Conservation (phyloP, 2,113 vertebrate species). For the Pluvialis apricaria region DNA sequence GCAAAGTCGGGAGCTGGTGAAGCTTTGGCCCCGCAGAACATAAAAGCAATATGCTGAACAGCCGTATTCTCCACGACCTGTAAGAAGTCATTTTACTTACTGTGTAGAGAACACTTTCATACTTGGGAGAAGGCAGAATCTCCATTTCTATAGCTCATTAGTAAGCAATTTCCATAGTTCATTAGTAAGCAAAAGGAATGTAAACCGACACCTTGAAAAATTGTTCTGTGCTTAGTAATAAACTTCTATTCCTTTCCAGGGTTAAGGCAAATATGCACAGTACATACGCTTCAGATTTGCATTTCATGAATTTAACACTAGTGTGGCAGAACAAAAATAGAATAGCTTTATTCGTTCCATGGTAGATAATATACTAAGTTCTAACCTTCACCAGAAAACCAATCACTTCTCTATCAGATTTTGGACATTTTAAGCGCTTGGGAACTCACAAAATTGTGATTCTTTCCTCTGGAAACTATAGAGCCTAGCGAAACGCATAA, state of each 20-base stretch:
- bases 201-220: constrained; percentile 34
- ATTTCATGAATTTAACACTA: constrained; percentile 48
- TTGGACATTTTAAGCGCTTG: background rate
- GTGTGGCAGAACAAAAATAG: constrained; percentile 24
- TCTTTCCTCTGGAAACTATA: background rate
- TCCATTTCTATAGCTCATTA: constrained; percentile 54
- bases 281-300: background rate
- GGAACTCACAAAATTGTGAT: background rate
- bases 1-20: background rate
- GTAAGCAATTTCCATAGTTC: constrained; percentile 58
- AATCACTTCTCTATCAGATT: background rate
- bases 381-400: background rate
- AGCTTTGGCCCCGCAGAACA: background rate
- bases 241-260: background rate
- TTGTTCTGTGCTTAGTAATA: constrained; percentile 30
- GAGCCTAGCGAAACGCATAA: background rate
- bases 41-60: background rate
- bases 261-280: constrained; percentile 36
- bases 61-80: background rate
- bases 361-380: background rate
- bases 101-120: background rate
- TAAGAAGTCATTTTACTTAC: background rate
- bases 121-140: constrained; percentile 7
- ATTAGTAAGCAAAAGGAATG: constrained; percentile 51
- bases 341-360: background rate